Base-by-base conservation (phyloP, 2,113 vertebrate genomes). In the Pollimyrus isidori region DNA sequence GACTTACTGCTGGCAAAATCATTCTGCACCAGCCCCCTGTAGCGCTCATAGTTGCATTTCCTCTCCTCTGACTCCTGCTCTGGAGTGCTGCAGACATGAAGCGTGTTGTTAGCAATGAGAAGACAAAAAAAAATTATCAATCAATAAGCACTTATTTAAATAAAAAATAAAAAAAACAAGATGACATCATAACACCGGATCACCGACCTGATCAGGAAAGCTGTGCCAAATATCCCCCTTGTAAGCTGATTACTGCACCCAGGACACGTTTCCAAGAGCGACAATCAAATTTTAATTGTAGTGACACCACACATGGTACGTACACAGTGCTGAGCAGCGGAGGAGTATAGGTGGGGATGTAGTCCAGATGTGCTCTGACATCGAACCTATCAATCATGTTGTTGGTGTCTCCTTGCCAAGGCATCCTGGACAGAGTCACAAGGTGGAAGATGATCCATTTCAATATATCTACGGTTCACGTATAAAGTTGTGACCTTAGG, bases 341-440 rank as follows among this genome's bases (percentile, higher is more conserved):
- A 0, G 98, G 97, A 0, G 96, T 98, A 92, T 97, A 99, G 89
- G 96, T 96, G 0, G 97, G 97, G 91, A 99, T 98, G 92, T 98
- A 97, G 89, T 99, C 98, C 93, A 99, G 93, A 89, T 99, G 98
- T 1, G 98, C 98, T 0, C 98, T 95, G 0, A 99, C 98, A 26
- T 99, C 98, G 46, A 99, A 99, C 15, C 98, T 95, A 93, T 99
- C 98, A 4, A 99, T 99, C 98, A 98, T 99, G 94, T 98, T 98
- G 95, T 97, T 99, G 56, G 97, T 96, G 73, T 99, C 98, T 1
- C 98, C 98, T 90, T 98, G 98, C 98, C 98, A 99, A 0, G 98
- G 98, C 98, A 99, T 99, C 98, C 98, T 99, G 56, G 35, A 62
- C 6, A 91, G 42, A 92, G 80, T 56, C 80, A 49, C 45, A 84